These are phyloP conservation scores for Papilio dardanus DNA, from an alignment of 1,140 invertebrate species.

Conservation along the genomic window DNA sequence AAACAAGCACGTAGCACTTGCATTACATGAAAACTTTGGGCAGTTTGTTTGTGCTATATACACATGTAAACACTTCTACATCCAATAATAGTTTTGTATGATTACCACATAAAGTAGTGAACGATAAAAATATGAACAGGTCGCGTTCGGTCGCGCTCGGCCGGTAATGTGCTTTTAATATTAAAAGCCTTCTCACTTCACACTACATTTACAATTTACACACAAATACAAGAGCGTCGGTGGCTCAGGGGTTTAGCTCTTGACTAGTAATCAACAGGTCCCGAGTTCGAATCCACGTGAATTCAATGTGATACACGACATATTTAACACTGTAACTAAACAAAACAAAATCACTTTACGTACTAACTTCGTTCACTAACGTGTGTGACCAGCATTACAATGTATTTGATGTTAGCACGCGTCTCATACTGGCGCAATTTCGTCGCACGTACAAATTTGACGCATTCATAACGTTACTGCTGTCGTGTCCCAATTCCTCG, in stretches of 20 bases:
- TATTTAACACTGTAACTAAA: too few relatives aligned
- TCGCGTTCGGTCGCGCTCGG: neutral
- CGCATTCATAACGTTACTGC: neutral
- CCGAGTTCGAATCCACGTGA: too few relatives aligned
- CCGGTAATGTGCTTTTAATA: constrained; percentile 17
- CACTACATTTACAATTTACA: neutral
- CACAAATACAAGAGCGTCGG: neutral
- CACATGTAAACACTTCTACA: too few relatives aligned
- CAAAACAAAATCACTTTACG: too few relatives aligned
- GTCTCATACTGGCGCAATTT: neutral
- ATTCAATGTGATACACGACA: too few relatives aligned
- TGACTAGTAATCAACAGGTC: too few relatives aligned
- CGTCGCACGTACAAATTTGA: constrained; percentile 5
- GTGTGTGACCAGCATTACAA: neutral
- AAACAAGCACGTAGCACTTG: too few relatives aligned
- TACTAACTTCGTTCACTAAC: neutral
- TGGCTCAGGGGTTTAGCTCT: too few relatives aligned
- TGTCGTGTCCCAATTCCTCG: neutral
- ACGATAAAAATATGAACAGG: constrained; percentile 7
- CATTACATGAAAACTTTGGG: too few relatives aligned
- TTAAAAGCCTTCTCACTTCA: neutral
- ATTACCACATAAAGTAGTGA: constrained; percentile 7
- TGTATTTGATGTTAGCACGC: neutral
- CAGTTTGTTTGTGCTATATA: too few relatives aligned
- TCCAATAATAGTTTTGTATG: neutral